Evolutionary conservation across 2,888 invertebrate genomes (phyloP), one percentile per base, ranked within the genome.

Genomic region (Lacanobia wlatinum): DNA sequence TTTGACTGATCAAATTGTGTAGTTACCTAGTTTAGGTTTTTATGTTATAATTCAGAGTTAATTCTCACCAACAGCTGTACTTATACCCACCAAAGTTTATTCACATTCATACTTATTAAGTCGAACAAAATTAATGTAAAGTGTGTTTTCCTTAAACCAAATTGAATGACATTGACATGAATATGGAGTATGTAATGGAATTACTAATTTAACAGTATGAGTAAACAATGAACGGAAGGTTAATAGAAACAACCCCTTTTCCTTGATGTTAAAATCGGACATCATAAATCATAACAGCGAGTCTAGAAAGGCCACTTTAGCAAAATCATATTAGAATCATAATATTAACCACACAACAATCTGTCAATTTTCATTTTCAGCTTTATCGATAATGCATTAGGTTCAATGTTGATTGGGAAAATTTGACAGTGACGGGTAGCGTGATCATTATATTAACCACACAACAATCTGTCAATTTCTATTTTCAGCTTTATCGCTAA

Each of bases 171-270:
- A 89, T 78, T 74, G 73, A 83, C 70, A 87, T 91, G 90, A 90
- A 92, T 92, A 91, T 90, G 89, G 78, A 89, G 87, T 84, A 76
- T 82, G 87, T 88, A 88, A 88, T 87, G 88, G 89, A 92, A 92
- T 92, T 78, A 88, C 91, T 89, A 88, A 92, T 92, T 91, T 85
- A 86, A 84, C 76, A 68, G 63, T 59, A 82, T 80, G 89, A 66
- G 63, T 59, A 81, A 80, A 90, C 90, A 91, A 91, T 88, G 88
- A 81, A 84, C 79, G 69, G 82, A 83, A 86, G 91, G 91, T 92
- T 80, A 91, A 91, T 73, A 73, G 83, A 87, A 75, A 78, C 83
- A 84, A 87, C 87, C 83, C 65, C 52, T 50, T 73, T 80, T 80
- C 78, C 69, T 78, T 23, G 60, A 56, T 76, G 52, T 76, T 70